A percentile compares a stretch with the other conserved stretches of the same genome.
These are phyloP conservation scores for Sialia sialis DNA, from an alignment of 2,113 vertebrate genomes.

Conservation along the genomic window DNA sequence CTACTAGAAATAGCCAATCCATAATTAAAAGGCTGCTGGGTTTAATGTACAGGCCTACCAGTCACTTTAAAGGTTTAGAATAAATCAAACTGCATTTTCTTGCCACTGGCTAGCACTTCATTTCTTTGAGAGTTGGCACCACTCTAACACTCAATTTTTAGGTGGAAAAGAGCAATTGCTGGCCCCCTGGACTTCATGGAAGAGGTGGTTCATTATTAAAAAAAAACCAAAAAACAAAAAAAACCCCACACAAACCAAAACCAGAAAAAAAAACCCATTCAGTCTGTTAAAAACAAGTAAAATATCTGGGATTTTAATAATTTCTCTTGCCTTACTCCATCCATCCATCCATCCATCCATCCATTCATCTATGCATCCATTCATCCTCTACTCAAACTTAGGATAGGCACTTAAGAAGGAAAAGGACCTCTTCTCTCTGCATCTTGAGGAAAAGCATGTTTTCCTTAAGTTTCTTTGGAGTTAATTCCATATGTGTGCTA, in stretches of 20 bases:
- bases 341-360: background rate
- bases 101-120: slow-evolving; percentile 29
- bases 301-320: background rate
- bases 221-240: background rate
- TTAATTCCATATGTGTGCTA: background rate
- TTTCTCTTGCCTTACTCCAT: background rate
- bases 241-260: background rate
- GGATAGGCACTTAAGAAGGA: background rate
- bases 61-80: slow-evolving; percentile 17
- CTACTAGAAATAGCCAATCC: slow-evolving; percentile 31
- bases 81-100: slow-evolving; percentile 51
- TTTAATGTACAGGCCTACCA: slow-evolving; percentile 13
- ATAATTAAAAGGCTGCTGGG: slow-evolving; percentile 51
- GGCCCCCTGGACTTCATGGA: background rate
- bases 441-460: background rate
- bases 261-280: accelerated
- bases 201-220: background rate
- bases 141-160: background rate
- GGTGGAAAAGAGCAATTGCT: background rate
- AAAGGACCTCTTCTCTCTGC: background rate
- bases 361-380: background rate
- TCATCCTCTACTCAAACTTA: background rate
- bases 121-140: slow-evolving; percentile 7
- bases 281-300: background rate
- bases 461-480: background rate